These are phyloP conservation scores for Eupristina koningsbergeri DNA, from an alignment of 1,140 invertebrate species.

Conservation along the genomic window DNA sequence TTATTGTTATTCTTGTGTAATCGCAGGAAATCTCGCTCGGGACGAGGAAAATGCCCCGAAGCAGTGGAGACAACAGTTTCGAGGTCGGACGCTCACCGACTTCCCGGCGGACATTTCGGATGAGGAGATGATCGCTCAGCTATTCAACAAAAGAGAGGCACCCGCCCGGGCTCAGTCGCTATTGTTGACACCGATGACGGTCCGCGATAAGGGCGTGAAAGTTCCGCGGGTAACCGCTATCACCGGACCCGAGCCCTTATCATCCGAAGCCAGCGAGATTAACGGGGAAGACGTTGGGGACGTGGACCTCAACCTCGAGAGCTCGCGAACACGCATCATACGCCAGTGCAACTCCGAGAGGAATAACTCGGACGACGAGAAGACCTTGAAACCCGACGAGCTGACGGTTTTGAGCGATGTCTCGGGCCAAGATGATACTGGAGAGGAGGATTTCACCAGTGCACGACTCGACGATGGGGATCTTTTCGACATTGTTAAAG, in stretches of 20 bases:
- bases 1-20: neutral
- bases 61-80: neutral
- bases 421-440: neutral
- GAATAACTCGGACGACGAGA: neutral
- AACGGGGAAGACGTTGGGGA: too few relatives aligned
- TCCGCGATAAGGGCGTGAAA: neutral
- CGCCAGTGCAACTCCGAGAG: neutral
- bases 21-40: neutral
- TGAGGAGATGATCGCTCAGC: conserved; percentile 4
- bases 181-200: neutral
- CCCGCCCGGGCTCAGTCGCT: neutral
- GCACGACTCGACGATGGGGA: neutral
- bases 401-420: neutral
- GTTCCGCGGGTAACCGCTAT: neutral
- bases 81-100: too few relatives aligned
- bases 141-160: conserved; percentile 10
- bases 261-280: neutral
- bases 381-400: neutral
- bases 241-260: too few relatives aligned
- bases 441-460: neutral
- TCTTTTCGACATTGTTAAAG: neutral
- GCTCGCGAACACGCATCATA: conserved; percentile 17
- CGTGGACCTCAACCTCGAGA: neutral
- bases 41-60: neutral
- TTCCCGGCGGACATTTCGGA: neutral